Evolutionary conservation across 2,888 invertebrate genomes (phyloP), one percentile per base, ranked within the genome.

Genomic region (Fragum whitleyi): DNA sequence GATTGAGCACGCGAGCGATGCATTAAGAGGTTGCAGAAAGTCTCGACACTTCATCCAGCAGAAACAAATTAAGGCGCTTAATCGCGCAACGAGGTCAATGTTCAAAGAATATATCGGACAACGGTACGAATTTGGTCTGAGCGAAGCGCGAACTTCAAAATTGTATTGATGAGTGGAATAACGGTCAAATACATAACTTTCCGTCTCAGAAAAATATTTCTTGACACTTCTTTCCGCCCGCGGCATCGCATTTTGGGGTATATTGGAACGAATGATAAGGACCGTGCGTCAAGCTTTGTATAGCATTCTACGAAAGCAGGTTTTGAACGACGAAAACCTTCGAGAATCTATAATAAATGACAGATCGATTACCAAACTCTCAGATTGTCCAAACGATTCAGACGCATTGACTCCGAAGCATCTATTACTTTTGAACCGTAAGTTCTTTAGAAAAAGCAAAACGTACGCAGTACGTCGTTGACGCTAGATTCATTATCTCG

Each of bases 341-440:
- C 57, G 55, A 19, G 83, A 83, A 62, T 21, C 67, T 11, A 78
- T 84, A 11, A 16, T 87, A 21, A 87, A 87, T 53, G 62, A 70
- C 32, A 57, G 87, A 23, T 85, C 87, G 16, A 70, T 83, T 14
- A 83, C 86, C 1, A 53, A 21, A 11, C 55, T 39, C 5, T 69
- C 79, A 19, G 76, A 86, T 62, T 26, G 71, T 42, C 61, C 14
- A 19, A 57, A 53, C 36, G 81, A 83, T 67, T 51, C 74, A 19
- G 74, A 78, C 51, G 74, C 82, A 11, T 51, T 86, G 0, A 84
- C 84, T 19, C 84, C 82, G 6, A 86, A 82, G 23, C 77, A 77
- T 61, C 14, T 71, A 19, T 39, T 77, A 23, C 19, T 71, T 2
- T 28, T 71, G 65, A 61, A 71, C n/a, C 55, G 55, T 3, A 71